Conservation (phyloP, 2,797 vertebrate species). For the Phalloptychus januarius region DNA sequence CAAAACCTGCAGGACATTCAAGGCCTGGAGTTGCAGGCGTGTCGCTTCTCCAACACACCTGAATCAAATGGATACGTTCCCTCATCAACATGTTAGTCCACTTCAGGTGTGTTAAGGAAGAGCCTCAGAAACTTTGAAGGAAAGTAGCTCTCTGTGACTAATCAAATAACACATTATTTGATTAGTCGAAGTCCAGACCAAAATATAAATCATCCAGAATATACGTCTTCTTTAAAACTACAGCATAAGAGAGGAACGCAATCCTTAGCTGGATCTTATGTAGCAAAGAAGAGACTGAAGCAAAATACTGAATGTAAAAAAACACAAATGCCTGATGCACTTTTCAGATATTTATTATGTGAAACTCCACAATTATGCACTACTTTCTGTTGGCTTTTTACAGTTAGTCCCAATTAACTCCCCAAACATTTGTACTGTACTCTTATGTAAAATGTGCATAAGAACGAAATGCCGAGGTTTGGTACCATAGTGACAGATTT, state of each 20-base stretch:
- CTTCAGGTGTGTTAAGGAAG: not conserved
- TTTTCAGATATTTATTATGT: not conserved
- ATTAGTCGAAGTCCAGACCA: not conserved
- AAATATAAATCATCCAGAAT: not conserved
- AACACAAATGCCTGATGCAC: not conserved
- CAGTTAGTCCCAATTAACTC: not conserved
- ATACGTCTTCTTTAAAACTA: not conserved
- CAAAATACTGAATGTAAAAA: not conserved
- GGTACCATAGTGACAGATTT: slow-evolving; percentile 72
- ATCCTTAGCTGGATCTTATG: not conserved
- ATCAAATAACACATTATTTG: not conserved
- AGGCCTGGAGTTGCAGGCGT: not conserved
- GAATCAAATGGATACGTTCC: not conserved
- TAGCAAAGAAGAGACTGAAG: not conserved
- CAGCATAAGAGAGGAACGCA: not conserved
- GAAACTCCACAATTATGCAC: not conserved
- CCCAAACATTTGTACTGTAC: not conserved
- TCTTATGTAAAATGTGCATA: not conserved
- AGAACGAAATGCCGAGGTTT: slow-evolving; percentile 8
- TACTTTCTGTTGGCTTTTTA: not conserved
- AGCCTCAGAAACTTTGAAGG: not conserved
- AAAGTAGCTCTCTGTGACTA: too few species aligned
- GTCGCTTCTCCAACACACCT: not conserved
- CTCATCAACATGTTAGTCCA: not conserved
- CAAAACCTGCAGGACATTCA: not conserved